Base-by-base conservation (phyloP, 1,140 invertebrate genomes). In the Pachyrhynchus sulphureomaculatus region DNA sequence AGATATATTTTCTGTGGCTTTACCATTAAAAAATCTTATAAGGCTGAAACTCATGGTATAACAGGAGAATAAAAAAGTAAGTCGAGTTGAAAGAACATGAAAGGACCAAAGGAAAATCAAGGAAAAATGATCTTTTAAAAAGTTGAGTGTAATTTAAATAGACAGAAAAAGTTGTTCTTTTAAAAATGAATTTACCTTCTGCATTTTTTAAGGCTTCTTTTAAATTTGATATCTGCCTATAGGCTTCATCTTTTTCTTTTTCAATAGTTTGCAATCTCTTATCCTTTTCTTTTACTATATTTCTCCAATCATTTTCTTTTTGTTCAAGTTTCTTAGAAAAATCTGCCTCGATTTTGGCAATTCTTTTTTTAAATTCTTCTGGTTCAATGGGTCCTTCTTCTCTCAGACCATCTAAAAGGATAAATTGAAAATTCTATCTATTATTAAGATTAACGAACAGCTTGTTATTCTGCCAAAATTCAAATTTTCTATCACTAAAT, bases 261-360 rank as follows among this genome's bases (percentile, higher is more conserved):
- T 84, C 80, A 45, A 87, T 64, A 55, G 77, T 79, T 8, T 72
- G 68, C 37, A 84, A 77, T 4, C 80, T 79, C 59, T 81, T 82
- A 47, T 80, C 82, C 21, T 84, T 77, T 52, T 80, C 81, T 32
- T 80, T 78, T n/a, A 82, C 64, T 33, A 82, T 74, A 65, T 84
- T 83, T 48, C 81, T 81, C 79, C 86, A 84, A 68, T 88, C 86
- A 62, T 82, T 80, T 65, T 88, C 86, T 72, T 85, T 87, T 53
- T 86, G 82, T 24, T 88, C 84, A 60, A 87, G 74, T 69, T 79
- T 81, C 66, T 81, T 83, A 0, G 72, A 59, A 62, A 82, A 80
- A 45, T 88, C 81, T 13, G 75, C 63, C 60, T 88, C 85, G 39
- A 84, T 80, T 72, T 84, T 81, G 26, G 74, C 70, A 63, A 85